Percentiles rank a stretch among this genome's conserved stretches.
Evolutionary conservation across 2,888 invertebrate species (phyloP).

Genomic region (Itoplectis maculator): DNA sequence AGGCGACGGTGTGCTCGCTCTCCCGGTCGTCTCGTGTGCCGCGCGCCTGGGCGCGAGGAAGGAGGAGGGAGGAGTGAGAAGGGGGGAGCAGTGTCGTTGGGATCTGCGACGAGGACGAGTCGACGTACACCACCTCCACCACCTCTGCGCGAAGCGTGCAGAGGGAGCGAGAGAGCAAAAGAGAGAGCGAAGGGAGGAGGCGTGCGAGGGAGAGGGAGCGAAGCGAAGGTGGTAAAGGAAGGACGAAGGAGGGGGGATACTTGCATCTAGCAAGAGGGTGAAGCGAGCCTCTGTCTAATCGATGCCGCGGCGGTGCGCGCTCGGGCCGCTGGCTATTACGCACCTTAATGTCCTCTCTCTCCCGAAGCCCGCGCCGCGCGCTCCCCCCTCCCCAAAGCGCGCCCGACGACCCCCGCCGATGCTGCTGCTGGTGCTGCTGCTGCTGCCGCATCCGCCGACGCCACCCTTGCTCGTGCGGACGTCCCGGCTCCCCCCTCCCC

Average conservation of each 20-base stretch:
- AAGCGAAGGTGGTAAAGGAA: too few species aligned
- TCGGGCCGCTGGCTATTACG: conserved; percentile 84
- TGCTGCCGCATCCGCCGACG: conserved; percentile 74
- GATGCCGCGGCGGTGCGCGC: conserved; percentile 84
- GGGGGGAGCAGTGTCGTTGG: conserved; percentile 51
- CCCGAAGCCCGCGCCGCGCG: conserved; percentile 59
- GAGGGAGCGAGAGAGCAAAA: conserved; percentile 24
- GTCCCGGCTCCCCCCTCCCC: conserved; percentile 58
- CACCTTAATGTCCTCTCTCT: conserved; percentile 84
- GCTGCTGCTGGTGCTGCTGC: conserved; percentile 65
- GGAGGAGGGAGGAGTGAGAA: conserved; percentile 35
- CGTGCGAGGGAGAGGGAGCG: conserved; percentile 35
- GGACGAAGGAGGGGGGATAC: conserved; percentile 67
- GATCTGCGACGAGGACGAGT: conserved; percentile 63
- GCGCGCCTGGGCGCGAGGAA: conserved; percentile 39
- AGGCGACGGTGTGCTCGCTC: conserved; percentile 7
- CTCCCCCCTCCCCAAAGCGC: conserved; percentile 44
- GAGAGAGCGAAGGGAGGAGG: conserved; percentile 34
- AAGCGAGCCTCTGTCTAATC: conserved; percentile 83
- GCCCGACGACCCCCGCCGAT: conserved; percentile 69
- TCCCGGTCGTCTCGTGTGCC: neutral
- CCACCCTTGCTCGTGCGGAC: conserved; percentile 64
- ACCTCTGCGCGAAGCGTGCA: neutral
- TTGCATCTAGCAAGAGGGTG: conserved; percentile 80
- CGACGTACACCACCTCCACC: conserved; percentile 51